These are phyloP conservation scores for Parapsyche elsis DNA, from an alignment of 1,140 invertebrate species.

Conservation along the genomic window DNA sequence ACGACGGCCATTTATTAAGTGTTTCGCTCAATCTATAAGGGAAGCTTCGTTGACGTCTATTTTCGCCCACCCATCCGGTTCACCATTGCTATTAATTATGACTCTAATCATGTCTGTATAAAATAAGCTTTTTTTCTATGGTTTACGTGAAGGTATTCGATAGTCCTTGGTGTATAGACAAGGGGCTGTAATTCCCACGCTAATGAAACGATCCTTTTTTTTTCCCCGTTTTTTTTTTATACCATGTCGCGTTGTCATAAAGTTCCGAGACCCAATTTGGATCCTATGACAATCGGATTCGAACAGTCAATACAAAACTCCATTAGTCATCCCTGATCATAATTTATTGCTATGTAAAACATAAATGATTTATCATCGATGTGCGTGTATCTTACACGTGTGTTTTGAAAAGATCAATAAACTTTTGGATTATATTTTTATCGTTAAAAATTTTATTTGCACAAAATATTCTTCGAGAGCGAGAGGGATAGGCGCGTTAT, in stretches of 20 bases:
- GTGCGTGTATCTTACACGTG: neutral
- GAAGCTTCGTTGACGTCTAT: neutral
- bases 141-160: neutral
- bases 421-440: no score
- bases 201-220: slow-evolving; percentile 55
- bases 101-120: neutral
- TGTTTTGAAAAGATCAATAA: no score
- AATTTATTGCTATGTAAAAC: neutral
- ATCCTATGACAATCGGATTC: neutral
- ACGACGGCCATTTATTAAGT: neutral
- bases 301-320: neutral
- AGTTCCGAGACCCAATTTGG: slow-evolving; percentile 22
- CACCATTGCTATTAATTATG: neutral
- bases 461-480: no score
- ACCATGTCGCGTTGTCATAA: slow-evolving; percentile 47
- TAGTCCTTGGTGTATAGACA: neutral
- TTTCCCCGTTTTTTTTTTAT: slow-evolving; percentile 42
- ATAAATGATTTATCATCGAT: neutral
- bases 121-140: neutral
- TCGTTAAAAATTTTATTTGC: no score
- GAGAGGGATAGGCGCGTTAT: no score
- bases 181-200: slow-evolving; percentile 48
- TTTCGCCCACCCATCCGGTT: slow-evolving; percentile 9
- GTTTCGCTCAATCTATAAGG: neutral
- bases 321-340: neutral